Evolutionary conservation across 2,888 invertebrate genomes (phyloP).

Genomic region (Limnephilus lunatus): DNA sequence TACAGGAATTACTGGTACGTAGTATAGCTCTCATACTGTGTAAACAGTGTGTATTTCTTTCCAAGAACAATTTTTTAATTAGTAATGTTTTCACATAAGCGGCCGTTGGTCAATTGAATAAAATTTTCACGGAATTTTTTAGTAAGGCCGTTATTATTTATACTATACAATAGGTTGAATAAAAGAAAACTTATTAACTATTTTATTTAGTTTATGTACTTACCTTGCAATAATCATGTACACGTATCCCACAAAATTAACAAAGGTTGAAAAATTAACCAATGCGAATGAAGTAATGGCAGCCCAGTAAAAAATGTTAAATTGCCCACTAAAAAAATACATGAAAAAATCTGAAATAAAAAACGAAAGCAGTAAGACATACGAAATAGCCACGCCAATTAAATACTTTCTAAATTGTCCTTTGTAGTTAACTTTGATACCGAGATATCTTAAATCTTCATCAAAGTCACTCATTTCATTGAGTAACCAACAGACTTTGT

Average conservation of each 20-base stretch:
- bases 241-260: constrained; percentile 52
- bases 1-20: no score
- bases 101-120: no score
- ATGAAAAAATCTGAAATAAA: constrained; percentile 43
- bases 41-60: no score
- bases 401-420: constrained; percentile 23
- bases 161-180: no score
- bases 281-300: constrained; percentile 38
- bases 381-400: neutral
- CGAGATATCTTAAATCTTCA: constrained; percentile 46
- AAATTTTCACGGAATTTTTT: no score
- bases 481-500: constrained; percentile 46
- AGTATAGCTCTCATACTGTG: no score
- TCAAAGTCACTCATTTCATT: constrained; percentile 51
- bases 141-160: neutral
- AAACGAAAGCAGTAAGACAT: neutral
- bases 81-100: no score
- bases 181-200: neutral
- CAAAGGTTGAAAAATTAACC: constrained; percentile 46
- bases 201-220: neutral
- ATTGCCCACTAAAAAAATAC: constrained; percentile 2
- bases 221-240: constrained; percentile 58
- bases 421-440: constrained; percentile 42
- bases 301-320: constrained; percentile 50
- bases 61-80: no score